Percentiles rank a stretch among this genome's conserved stretches.
phyloP scores from a whole-genome alignment of 2,888 invertebrate species.

The Eurytoma adleriae region DNA sequence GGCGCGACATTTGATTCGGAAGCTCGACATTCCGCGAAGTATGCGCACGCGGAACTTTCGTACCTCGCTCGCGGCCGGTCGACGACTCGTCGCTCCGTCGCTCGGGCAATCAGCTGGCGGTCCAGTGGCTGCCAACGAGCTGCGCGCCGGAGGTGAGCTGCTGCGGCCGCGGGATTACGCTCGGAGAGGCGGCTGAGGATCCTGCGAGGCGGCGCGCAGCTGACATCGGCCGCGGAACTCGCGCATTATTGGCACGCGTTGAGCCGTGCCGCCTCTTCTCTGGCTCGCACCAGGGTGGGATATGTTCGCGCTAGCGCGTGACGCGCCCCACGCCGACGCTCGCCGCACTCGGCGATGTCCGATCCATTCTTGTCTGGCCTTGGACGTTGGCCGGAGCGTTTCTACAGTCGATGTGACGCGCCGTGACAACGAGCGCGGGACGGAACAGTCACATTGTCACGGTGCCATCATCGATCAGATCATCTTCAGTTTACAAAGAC shows the following conservation, averaged over 20 bases:
- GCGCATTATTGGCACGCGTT: constrained; percentile 46
- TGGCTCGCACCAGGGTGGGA: background rate
- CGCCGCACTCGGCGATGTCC: constrained; percentile 18
- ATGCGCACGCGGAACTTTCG: background rate
- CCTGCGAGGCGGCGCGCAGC: background rate
- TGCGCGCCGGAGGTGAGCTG: background rate
- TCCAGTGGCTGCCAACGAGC: background rate
- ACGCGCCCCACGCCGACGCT: constrained; percentile 17
- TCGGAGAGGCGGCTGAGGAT: background rate
- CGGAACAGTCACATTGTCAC: no score
- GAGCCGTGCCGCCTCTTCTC: background rate
- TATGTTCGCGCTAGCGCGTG: constrained; percentile 25
- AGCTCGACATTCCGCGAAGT: background rate
- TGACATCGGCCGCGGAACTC: constrained; percentile 13
- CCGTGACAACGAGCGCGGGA: no score
- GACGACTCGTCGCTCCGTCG: background rate
- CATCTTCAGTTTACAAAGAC: no score
- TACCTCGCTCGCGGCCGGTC: background rate
- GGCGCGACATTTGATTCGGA: background rate
- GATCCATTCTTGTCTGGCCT: constrained; percentile 74
- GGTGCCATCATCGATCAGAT: no score
- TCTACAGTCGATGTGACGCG: no score
- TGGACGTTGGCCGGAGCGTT: constrained; percentile 25
- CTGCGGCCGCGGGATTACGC: constrained; percentile 2
- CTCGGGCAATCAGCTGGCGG: background rate